Percentiles rank a stretch among this genome's conserved stretches.
These are phyloP conservation scores for Styela clava DNA, from an alignment of 23 tunicate genomes.

Conservation along the genomic window DNA sequence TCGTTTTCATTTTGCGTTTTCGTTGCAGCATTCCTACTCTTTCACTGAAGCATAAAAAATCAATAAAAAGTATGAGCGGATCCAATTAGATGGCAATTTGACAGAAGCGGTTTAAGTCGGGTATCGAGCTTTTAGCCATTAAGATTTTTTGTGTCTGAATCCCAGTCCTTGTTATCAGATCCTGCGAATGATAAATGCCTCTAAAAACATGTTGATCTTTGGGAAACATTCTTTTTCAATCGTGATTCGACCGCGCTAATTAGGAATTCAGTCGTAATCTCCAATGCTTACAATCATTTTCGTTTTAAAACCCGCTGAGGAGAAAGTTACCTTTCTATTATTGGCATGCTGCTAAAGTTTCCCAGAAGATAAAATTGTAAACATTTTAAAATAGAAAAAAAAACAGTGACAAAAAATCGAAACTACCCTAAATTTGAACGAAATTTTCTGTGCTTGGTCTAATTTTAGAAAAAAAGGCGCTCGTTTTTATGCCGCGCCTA, in stretches of 20 bases:
- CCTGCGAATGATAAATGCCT: not conserved
- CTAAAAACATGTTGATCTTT: not conserved
- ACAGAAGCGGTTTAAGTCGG: not conserved
- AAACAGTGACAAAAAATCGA: too few relatives aligned
- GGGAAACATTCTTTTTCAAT: not conserved
- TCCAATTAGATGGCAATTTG: not conserved
- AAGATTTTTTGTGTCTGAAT: not conserved
- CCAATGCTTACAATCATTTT: not conserved
- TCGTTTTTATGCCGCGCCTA: too few relatives aligned
- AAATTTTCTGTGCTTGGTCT: too few relatives aligned
- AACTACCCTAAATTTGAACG: too few relatives aligned
- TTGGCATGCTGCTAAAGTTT: too few relatives aligned
- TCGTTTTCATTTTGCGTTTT: too few relatives aligned
- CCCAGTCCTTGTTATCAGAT: not conserved
- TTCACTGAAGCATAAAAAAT: not conserved
- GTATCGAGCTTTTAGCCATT: not conserved
- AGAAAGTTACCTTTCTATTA: too few relatives aligned
- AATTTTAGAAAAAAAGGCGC: too few relatives aligned
- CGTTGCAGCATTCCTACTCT: too few relatives aligned
- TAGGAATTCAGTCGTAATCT: not conserved
- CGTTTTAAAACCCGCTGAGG: not conserved
- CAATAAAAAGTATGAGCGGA: not conserved
- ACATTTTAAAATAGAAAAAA: too few relatives aligned
- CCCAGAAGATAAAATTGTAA: too few relatives aligned
- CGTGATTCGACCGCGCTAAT: not conserved